Base-by-base conservation (phyloP, 2,888 invertebrate genomes). In the Rhimphoctona megacephalus region DNA sequence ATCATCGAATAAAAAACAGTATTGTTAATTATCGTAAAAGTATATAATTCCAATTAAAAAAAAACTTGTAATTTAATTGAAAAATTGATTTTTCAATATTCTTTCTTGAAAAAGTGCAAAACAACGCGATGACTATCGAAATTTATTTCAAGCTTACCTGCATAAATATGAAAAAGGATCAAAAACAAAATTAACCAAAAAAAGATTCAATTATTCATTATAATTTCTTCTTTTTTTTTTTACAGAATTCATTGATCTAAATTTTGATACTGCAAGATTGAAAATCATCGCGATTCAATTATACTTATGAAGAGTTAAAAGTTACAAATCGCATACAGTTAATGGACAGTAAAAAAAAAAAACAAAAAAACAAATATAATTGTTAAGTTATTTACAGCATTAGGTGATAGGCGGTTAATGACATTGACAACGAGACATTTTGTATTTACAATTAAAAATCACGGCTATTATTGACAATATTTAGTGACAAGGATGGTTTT, bases 341-440 rank as follows among this genome's bases (percentile, higher is more conserved):
- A 81, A 64, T 70, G 52, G 61, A 85, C 46, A 66, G 49, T 66
- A 66, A 49, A 79, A 76, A 61, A 80, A 78, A 33, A 73, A 76
- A 76, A n/a, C n/a, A 52, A 76, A 46, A 49, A 36, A 73, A 83
- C 67, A 81, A 52, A 69, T 25, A 66, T 30, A 36, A 66, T 64
- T 72, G 33, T 79, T 79, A 73, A 85, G 80, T 89, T 89, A 86
- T 86, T 87, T 85, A 89, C 88, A 81, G 85, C 43, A 61, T 90
- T 89, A 88, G 79, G 66, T 83, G 57, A 69, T 70, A 22, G 77
- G 89, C 61, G 85, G 88, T 81, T 88, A 87, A 22, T 79, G 85
- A 85, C 82, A 81, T 81, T 49, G 69, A 46, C 77, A 72, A 78
- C 49, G 66, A 81, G 74, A 82, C 66, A 30, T 61, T 61, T 61